Evolutionary conservation across 92 coral and sea anemone species (phyloP), one percentile per base, ranked within the genome.

Genomic region (Nematostella vectensis): DNA sequence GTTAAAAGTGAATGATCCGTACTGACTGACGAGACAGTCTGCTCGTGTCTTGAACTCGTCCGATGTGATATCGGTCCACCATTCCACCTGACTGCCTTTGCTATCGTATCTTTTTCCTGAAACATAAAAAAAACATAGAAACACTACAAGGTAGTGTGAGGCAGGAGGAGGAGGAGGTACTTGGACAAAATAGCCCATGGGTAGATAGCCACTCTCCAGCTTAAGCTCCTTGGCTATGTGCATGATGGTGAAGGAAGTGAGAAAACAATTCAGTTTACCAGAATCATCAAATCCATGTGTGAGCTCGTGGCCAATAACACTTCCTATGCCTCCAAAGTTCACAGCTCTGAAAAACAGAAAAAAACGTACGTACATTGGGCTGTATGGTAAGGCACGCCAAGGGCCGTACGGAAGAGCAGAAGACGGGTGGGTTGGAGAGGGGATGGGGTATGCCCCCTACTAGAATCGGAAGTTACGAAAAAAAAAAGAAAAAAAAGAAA

Each of bases 211-310:
- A n/a, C n/a, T n/a, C n/a, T n/a, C n/a, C n/a, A n/a, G n/a, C n/a
- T n/a, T n/a, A n/a, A n/a, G n/a, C n/a, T n/a, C n/a, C n/a, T n/a
- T n/a, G n/a, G n/a, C n/a, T n/a, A n/a, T n/a, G n/a, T n/a, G n/a
- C n/a, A n/a, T n/a, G n/a, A n/a, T n/a, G n/a, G n/a, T n/a, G n/a
- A n/a, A n/a, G n/a, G n/a, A n/a, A n/a, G n/a, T n/a, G n/a, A n/a
- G n/a, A n/a, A n/a, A n/a, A n/a, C n/a, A n/a, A n/a, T n/a, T n/a
- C 40, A 15, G 15, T 15, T 33, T 33, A 84, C 94, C 94, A 27
- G 74, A 61, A 59, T 85, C 80, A 57, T 85, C 94, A 47, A 85
- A 85, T 26, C 94, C 94, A 62, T 85, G 94, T 0, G 88, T 85
- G 20, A 85, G 26, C 57, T 85, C 94, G 48, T 85, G 94, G 1